These are phyloP conservation scores for Trisateles emortualis DNA, from an alignment of 2,888 invertebrate species.

Conservation along the genomic window DNA sequence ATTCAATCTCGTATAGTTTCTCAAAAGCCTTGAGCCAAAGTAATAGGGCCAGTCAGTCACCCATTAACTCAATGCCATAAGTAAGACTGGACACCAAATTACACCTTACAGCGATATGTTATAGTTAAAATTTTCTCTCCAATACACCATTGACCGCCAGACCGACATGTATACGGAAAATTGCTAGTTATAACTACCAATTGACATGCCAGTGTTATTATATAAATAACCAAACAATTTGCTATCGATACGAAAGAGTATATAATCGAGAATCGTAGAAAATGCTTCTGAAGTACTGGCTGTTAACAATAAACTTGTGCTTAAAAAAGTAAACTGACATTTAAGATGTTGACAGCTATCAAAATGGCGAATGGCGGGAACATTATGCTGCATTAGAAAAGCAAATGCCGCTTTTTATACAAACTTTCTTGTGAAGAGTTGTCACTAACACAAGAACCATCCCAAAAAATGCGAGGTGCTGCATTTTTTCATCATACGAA, in stretches of 20 bases:
- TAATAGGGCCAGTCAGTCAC: neutral
- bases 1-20: neutral
- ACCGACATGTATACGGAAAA: conserved; percentile 21
- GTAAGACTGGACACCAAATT: conserved; percentile 4
- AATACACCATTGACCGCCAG: conserved; percentile 21
- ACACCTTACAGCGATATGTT: neutral
- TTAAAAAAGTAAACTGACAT: too few species aligned
- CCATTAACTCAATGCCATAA: conserved; percentile 8
- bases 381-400: too few species aligned
- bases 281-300: too few species aligned
- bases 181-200: conserved; percentile 10
- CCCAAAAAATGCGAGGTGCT: too few species aligned
- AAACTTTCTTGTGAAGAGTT: too few species aligned
- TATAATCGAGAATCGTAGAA: neutral
- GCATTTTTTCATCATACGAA: too few species aligned
- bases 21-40: neutral
- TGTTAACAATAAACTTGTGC: too few species aligned
- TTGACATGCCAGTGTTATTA: conserved; percentile 3
- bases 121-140: conserved; percentile 15
- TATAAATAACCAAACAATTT: neutral
- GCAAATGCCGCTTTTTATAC: too few species aligned
- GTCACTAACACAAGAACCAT: too few species aligned
- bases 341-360: too few species aligned
- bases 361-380: too few species aligned
- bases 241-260: neutral